These are phyloP conservation scores for Bombus confusus DNA, from an alignment of 1,140 invertebrate species.

Conservation along the genomic window DNA sequence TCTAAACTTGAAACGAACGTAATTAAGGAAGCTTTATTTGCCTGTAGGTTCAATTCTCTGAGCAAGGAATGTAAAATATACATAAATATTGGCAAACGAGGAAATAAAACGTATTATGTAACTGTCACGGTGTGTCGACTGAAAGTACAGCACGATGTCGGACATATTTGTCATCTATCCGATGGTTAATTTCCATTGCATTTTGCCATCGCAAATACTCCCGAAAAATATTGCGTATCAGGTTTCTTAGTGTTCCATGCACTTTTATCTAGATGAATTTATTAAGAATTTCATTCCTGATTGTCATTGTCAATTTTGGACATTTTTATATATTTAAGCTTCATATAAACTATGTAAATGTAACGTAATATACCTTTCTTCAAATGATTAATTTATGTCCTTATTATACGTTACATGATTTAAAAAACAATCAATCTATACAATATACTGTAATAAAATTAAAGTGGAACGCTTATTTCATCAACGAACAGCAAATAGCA, in stretches of 20 bases:
- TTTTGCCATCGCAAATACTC: constrained; percentile 6
- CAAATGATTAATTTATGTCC: neutral
- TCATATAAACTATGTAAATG: neutral
- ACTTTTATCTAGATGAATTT: constrained; percentile 12
- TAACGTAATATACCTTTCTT: no score
- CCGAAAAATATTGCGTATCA: neutral
- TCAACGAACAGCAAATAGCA: neutral
- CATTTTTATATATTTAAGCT: neutral
- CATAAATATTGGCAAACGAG: constrained; percentile 54
- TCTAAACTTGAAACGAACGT: neutral
- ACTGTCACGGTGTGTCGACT: constrained; percentile 25
- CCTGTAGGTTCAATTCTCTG: constrained; percentile 45
- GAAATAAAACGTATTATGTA: constrained; percentile 45
- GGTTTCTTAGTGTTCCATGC: neutral
- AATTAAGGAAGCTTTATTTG: neutral
- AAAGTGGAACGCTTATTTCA: neutral
- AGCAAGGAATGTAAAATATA: constrained; percentile 36
- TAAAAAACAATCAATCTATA: neutral
- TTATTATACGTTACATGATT: neutral
- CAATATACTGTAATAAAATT: neutral
- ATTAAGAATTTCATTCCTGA: constrained; percentile 1
- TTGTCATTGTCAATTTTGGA: neutral
- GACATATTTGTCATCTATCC: constrained; percentile 69
- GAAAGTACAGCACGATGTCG: constrained; percentile 57
- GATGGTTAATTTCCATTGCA: constrained; percentile 74